These are phyloP conservation scores for Lutraria rhynchaena DNA, from an alignment of 1,140 invertebrate genomes.

Conservation along the genomic window DNA sequence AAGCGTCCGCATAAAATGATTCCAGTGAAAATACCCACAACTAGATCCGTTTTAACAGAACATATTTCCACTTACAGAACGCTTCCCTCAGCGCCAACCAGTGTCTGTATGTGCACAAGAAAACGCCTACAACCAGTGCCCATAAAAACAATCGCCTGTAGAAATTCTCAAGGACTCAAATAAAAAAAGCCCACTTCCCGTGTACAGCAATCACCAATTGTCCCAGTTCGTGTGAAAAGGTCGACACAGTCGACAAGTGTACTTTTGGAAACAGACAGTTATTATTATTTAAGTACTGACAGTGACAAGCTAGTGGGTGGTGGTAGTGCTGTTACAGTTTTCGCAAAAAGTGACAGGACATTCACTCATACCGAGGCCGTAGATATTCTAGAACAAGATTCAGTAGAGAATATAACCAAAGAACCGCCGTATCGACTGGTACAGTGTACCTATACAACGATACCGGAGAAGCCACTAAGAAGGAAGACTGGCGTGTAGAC, in stretches of 20 bases:
- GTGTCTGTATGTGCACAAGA: too few relatives aligned
- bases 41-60: too few relatives aligned
- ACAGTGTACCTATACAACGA: not conserved
- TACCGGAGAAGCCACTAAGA: not conserved
- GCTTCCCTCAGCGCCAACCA: too few relatives aligned
- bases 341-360: not conserved
- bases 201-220: too few relatives aligned
- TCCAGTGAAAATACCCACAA: too few relatives aligned
- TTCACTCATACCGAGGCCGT: not conserved
- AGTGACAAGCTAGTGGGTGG: not conserved
- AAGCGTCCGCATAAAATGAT: too few relatives aligned
- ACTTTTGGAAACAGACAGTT: not conserved
- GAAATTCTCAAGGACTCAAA: not conserved
- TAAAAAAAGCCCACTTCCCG: not conserved
- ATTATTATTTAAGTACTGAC: slow-evolving; percentile 20
- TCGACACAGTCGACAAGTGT: not conserved
- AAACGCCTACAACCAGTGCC: too few relatives aligned
- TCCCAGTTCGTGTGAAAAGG: too few relatives aligned
- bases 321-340: not conserved
- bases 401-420: not conserved
- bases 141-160: not conserved
- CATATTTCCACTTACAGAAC: too few relatives aligned
- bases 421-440: slow-evolving; percentile 19
- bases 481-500: slow-evolving; percentile 23
- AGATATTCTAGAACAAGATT: slow-evolving; percentile 21